These are phyloP conservation scores for Phrynosoma platyrhinos DNA, from an alignment of 2,113 vertebrate genomes.

Conservation along the genomic window DNA sequence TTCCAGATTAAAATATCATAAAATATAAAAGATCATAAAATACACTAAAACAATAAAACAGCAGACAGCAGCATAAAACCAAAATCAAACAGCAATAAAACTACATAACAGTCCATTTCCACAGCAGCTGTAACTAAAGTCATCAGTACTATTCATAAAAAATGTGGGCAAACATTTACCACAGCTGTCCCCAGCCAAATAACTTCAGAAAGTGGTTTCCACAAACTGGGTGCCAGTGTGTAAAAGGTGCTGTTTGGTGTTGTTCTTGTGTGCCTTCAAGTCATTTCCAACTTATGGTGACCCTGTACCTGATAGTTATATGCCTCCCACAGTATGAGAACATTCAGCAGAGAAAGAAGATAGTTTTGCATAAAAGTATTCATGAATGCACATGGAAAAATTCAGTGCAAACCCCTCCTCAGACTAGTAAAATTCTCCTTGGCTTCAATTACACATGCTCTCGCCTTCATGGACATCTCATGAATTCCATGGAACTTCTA, in stretches of 20 bases:
- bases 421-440: too few relatives aligned
- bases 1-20: slow-evolving; percentile 26
- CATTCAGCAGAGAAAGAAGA: background rate
- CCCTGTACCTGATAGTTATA: background rate
- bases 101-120: background rate
- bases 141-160: background rate
- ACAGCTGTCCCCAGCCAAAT: background rate
- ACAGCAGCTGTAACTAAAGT: background rate
- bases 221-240: background rate
- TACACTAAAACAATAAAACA: slow-evolving; percentile 13
- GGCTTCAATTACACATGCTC: too few relatives aligned
- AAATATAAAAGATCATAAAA: slow-evolving; percentile 19
- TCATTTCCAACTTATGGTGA: too few relatives aligned
- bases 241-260: background rate
- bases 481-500: too few relatives aligned
- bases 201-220: background rate
- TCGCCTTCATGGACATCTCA: too few relatives aligned
- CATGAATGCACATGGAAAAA: background rate
- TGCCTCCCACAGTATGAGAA: background rate
- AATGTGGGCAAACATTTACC: background rate
- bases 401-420: too few relatives aligned
- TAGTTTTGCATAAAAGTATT: background rate
- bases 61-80: slow-evolving; percentile 20
- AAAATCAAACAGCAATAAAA: slow-evolving; percentile 9
- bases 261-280: too few relatives aligned